Evolutionary conservation across 2,888 invertebrate genomes (phyloP).

Genomic region (Coelinius sp.): DNA sequence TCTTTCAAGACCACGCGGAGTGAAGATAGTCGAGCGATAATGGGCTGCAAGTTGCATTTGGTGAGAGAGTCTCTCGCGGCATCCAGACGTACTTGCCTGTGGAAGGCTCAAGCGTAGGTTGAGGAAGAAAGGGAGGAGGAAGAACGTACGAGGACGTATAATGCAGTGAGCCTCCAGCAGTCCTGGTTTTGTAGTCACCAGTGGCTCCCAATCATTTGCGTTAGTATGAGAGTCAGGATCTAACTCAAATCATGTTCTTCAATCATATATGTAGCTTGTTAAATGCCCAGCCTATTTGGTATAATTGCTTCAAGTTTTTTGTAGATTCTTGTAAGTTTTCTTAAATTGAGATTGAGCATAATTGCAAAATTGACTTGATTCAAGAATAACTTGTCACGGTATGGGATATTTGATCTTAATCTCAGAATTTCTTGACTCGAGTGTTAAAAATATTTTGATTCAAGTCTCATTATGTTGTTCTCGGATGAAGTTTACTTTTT

Average conservation of each 20-base stretch:
- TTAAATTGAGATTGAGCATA: not conserved
- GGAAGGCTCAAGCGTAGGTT: constrained; percentile 35
- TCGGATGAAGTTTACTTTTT: too few relatives aligned
- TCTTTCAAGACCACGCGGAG: constrained; percentile 48
- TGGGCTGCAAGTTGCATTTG: constrained; percentile 48
- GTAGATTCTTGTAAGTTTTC: not conserved
- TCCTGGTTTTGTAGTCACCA: constrained; percentile 41
- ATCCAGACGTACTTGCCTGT: constrained; percentile 39
- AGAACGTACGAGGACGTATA: constrained; percentile 7
- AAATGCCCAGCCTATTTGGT: not conserved
- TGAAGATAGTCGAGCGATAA: constrained; percentile 51
- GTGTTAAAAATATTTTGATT: too few relatives aligned
- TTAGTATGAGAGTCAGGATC: not conserved
- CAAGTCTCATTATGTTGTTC: too few relatives aligned
- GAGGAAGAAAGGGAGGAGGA: constrained; percentile 32
- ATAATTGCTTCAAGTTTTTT: constrained; percentile 5
- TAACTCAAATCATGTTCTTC: not conserved
- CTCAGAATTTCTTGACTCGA: not conserved
- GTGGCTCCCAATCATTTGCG: constrained; percentile 54
- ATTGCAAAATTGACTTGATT: not conserved
- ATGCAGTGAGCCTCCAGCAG: constrained; percentile 11
- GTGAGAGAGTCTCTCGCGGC: constrained; percentile 1
- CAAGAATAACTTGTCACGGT: not conserved
- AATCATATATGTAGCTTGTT: not conserved
- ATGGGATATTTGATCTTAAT: not conserved